Conservation (phyloP, 2,797 vertebrate species). For the Etheostoma perlongum region DNA sequence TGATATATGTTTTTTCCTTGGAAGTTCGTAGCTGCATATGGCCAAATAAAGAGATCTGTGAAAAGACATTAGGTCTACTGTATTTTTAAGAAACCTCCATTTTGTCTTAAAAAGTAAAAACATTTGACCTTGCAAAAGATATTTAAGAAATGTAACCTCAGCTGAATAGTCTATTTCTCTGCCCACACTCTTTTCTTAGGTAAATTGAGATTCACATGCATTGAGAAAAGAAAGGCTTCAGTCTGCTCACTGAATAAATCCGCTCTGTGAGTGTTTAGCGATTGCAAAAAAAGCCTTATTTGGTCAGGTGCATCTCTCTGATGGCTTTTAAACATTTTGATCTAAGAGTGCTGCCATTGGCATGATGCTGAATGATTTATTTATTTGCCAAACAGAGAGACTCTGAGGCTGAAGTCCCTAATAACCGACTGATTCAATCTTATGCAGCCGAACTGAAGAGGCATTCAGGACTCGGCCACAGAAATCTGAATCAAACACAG, state of each 20-base stretch:
- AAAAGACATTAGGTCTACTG: background rate
- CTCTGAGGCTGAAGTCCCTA: conserved; percentile 27
- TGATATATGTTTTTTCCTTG: background rate
- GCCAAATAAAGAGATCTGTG: background rate
- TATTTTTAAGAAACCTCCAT: background rate
- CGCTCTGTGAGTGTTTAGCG: too few relatives aligned
- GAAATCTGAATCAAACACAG: conserved; percentile 28
- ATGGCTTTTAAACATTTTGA: conserved; percentile 45
- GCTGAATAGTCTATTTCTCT: background rate
- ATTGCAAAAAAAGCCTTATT: background rate
- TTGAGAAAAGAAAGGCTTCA: background rate
- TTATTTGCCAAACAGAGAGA: conserved; percentile 40
- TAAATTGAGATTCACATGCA: background rate
- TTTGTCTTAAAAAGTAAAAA: conserved; percentile 13
- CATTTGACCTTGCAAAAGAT: background rate
- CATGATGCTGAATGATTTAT: conserved; percentile 38
- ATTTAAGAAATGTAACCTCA: background rate
- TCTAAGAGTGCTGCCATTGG: conserved; percentile 35
- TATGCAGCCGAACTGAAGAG: conserved; percentile 29
- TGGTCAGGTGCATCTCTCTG: conserved; percentile 9
- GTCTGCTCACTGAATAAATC: conserved; percentile 17
- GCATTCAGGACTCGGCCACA: conserved; percentile 22
- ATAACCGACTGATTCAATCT: conserved; percentile 53
- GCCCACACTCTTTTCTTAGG: background rate
- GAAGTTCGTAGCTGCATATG: background rate